A percentile compares a stretch with the other conserved stretches of the same genome.
Conservation (phyloP, 1,140 invertebrate genomes). For the Drosophila sturtevanti region DNA sequence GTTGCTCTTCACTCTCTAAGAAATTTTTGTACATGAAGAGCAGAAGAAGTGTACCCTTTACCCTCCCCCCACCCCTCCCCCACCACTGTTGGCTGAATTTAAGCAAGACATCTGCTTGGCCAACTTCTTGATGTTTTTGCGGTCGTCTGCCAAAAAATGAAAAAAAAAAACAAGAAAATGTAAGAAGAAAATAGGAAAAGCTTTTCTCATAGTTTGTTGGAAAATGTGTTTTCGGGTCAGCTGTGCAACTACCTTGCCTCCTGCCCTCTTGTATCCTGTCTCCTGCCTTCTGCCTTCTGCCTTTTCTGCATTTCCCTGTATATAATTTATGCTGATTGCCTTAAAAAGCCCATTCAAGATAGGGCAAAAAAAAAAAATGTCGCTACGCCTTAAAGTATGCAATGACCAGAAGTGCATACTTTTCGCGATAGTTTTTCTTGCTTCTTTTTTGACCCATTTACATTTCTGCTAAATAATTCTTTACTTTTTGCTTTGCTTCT, state of each 20-base stretch:
- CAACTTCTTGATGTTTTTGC: conserved; percentile 69
- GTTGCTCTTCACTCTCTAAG: conserved; percentile 50
- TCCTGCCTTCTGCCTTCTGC: too few relatives aligned
- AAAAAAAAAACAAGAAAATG: background rate
- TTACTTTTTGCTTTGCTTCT: conserved; percentile 59
- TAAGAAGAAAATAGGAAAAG: background rate
- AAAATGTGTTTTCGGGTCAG: conserved; percentile 80
- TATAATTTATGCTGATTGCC: conserved; percentile 81
- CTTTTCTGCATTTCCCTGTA: conserved; percentile 13
- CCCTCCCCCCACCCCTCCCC: too few relatives aligned
- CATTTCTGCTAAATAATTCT: conserved; percentile 56
- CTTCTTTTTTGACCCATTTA: conserved; percentile 5
- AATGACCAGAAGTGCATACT: conserved; percentile 62
- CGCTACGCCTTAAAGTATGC: conserved; percentile 50
- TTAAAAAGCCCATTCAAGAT: conserved; percentile 54
- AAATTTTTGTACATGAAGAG: conserved; percentile 52
- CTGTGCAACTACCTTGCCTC: conserved; percentile 48
- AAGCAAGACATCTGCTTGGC: conserved; percentile 49
- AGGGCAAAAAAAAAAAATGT: conserved; percentile 16
- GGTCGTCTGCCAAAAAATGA: conserved; percentile 63
- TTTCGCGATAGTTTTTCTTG: conserved; percentile 58
- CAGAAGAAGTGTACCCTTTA: conserved; percentile 39
- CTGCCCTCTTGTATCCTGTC: too few relatives aligned
- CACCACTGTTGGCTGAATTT: background rate
- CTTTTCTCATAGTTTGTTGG: conserved; percentile 35